phyloP scores from a whole-genome alignment of 2,888 invertebrate genomes.

The Eupelmus urozonus region DNA sequence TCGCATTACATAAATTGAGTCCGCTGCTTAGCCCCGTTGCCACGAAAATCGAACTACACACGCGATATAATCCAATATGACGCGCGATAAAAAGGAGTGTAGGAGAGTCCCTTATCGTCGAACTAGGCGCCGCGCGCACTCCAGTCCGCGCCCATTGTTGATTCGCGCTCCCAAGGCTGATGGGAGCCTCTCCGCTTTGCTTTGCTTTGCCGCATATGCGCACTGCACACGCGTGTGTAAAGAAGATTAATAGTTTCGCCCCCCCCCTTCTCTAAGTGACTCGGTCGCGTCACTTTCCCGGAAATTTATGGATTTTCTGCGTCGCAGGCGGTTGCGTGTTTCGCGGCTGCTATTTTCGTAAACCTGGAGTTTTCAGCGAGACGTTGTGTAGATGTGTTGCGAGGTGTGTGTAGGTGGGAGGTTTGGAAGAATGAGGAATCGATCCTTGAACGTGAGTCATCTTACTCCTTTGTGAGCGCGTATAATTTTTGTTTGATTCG shows the following conservation, averaged over 20 bases:
- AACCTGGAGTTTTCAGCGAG: neutral
- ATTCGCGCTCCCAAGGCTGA: slow-evolving; percentile 27
- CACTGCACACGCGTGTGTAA: slow-evolving; percentile 15
- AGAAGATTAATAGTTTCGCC: slow-evolving; percentile 53
- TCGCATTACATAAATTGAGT: slow-evolving; percentile 23
- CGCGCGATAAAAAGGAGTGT: slow-evolving; percentile 31
- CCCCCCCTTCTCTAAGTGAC: slow-evolving; percentile 28
- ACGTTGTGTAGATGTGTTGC: too few relatives aligned
- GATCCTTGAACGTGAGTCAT: neutral
- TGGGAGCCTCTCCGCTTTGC: too few relatives aligned
- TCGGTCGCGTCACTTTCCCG: slow-evolving; percentile 20
- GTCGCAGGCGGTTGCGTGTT: neutral
- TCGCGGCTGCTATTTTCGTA: slow-evolving; percentile 5
- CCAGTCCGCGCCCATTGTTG: slow-evolving; percentile 45
- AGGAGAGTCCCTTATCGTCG: too few relatives aligned
- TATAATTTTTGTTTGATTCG: too few relatives aligned
- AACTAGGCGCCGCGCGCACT: too few relatives aligned
- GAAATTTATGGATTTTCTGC: slow-evolving; percentile 45
- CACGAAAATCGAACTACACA: neutral
- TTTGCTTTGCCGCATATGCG: too few relatives aligned
- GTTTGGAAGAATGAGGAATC: neutral
- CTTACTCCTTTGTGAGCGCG: too few relatives aligned
- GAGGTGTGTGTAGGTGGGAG: too few relatives aligned
- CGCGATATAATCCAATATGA: slow-evolving; percentile 39
- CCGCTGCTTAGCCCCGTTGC: neutral